Percentiles rank a stretch among this genome's conserved stretches.
Conservation (phyloP, 2,797 vertebrate genomes). For the Sebastes ruberrimus region DNA sequence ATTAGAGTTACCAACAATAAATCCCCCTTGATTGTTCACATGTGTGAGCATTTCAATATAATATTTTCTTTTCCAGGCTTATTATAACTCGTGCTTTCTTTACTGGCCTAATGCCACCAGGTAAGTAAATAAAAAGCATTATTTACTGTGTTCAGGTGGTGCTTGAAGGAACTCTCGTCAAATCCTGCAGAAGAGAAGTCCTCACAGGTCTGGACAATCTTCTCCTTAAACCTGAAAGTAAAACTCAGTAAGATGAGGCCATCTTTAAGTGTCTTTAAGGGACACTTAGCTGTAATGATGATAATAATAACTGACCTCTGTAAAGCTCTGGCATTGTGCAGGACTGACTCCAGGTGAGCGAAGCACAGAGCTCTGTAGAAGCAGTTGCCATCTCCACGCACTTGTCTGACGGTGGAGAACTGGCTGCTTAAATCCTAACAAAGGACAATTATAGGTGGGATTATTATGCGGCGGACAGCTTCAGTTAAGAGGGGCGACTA, state of each 20-base stretch:
- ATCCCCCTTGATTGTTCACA: not conserved
- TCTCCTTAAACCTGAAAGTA: slow-evolving; percentile 75
- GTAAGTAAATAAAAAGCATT: not conserved
- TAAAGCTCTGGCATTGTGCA: slow-evolving; percentile 77
- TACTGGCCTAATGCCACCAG: too few relatives aligned
- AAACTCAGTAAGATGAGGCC: not conserved
- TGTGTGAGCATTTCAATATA: not conserved
- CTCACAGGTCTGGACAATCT: slow-evolving; percentile 69
- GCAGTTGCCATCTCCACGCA: slow-evolving; percentile 89
- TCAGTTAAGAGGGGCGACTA: not conserved
- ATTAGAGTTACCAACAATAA: not conserved
- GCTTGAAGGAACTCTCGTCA: slow-evolving; percentile 73
- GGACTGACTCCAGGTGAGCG: slow-evolving; percentile 82
- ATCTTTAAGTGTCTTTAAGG: not conserved
- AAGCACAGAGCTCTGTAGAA: slow-evolving; percentile 90
- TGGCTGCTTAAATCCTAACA: slow-evolving; percentile 83
- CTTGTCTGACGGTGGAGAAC: slow-evolving; percentile 84
- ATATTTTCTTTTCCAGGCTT: too few relatives aligned
- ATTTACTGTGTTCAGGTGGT: slow-evolving; percentile 75
- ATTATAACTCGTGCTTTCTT: not conserved
- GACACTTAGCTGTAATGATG: not conserved
- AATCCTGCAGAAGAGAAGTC: slow-evolving; percentile 76
- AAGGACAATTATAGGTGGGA: slow-evolving; percentile 7
- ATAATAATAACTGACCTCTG: slow-evolving; percentile 76
- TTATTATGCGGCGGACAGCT: not conserved